Evolutionary conservation across 2,888 invertebrate genomes (phyloP).

Genomic region (Philereme vetulata): DNA sequence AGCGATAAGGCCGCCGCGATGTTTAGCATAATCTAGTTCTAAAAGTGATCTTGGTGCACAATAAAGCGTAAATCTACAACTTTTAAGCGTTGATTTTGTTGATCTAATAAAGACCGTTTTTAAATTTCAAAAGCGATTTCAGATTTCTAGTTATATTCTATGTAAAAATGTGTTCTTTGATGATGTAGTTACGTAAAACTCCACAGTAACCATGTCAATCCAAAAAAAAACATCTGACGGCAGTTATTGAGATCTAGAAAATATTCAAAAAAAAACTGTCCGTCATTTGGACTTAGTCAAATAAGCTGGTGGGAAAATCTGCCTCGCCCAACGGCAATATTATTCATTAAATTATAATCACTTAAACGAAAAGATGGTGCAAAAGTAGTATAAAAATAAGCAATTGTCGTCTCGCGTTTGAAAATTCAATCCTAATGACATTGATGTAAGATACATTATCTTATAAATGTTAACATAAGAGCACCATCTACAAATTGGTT

Average conservation of each 20-base stretch:
- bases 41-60: too few species aligned
- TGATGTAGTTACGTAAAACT: constrained; percentile 29
- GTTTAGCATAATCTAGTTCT: too few species aligned
- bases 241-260: constrained; percentile 74
- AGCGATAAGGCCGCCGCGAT: too few species aligned
- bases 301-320: constrained; percentile 73
- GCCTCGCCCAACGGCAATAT: constrained; percentile 74
- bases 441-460: constrained; percentile 24
- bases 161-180: background rate
- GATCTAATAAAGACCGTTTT: too few species aligned
- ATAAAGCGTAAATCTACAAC: too few species aligned
- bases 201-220: constrained; percentile 49
- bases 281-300: constrained; percentile 67
- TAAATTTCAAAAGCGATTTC: too few species aligned
- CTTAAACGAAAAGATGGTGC: constrained; percentile 54
- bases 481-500: constrained; percentile 57
- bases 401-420: constrained; percentile 18
- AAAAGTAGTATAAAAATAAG: constrained; percentile 19
- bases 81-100: too few species aligned
- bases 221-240: constrained; percentile 55
- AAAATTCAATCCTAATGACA: constrained; percentile 29
- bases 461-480: constrained; percentile 43
- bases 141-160: background rate
- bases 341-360: constrained; percentile 67
- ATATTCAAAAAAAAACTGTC: constrained; percentile 66